A percentile compares a stretch with the other conserved stretches of the same genome.
Conservation (phyloP, 1,140 invertebrate genomes). For the Rhagoletis pomonella region DNA sequence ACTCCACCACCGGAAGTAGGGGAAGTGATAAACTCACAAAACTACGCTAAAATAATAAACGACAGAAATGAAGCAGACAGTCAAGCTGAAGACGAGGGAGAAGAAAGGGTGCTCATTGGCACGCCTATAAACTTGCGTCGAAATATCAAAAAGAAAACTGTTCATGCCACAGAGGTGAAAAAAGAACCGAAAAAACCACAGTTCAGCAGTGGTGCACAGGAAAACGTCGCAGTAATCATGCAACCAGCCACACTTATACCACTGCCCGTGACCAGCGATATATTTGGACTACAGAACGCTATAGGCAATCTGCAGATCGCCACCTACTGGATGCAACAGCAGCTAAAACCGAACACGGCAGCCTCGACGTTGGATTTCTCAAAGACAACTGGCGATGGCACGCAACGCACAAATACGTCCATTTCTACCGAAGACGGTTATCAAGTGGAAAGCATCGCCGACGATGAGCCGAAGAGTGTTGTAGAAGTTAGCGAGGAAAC, state of each 20-base stretch:
- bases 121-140: slow-evolving; percentile 71
- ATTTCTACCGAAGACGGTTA: slow-evolving; percentile 70
- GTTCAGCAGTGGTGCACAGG: slow-evolving; percentile 57
- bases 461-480: background rate
- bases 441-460: background rate
- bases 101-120: slow-evolving; percentile 71
- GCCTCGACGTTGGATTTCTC: slow-evolving; percentile 56
- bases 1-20: slow-evolving; percentile 57
- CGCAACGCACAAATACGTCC: slow-evolving; percentile 67
- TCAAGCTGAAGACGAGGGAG: slow-evolving; percentile 56
- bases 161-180: slow-evolving; percentile 55
- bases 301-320: slow-evolving; percentile 72
- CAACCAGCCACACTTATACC: slow-evolving; percentile 74
- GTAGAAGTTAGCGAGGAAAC: background rate
- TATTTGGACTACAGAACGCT: slow-evolving; percentile 70
- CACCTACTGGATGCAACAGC: slow-evolving; percentile 69
- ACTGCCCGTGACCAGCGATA: slow-evolving; percentile 70
- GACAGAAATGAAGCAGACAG: background rate
- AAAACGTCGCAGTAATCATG: slow-evolving; percentile 72
- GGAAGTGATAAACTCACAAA: background rate
- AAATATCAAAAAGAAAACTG: slow-evolving; percentile 66
- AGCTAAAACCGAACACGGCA: slow-evolving; percentile 60
- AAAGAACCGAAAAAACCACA: slow-evolving; percentile 5
- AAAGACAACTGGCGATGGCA: slow-evolving; percentile 58
- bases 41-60: background rate